Evolutionary conservation across 2,797 vertebrate species (phyloP).

Genomic region (Cephalopachus bancanus): DNA sequence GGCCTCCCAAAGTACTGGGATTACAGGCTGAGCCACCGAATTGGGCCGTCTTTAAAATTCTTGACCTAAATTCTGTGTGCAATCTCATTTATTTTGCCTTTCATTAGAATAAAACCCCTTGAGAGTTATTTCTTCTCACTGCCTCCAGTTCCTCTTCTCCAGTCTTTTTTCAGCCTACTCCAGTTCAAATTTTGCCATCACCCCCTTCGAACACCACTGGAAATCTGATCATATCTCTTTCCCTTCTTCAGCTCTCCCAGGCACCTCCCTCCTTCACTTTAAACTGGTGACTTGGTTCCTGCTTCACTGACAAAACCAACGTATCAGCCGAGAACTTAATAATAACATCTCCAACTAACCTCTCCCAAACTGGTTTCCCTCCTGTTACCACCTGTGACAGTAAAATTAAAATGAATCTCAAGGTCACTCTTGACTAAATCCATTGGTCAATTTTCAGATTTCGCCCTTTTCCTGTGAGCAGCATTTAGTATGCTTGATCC

Average conservation of each 20-base stretch:
- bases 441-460: not conserved
- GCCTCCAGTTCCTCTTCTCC: not conserved
- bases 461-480: not conserved
- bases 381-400: not conserved
- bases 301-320: not conserved
- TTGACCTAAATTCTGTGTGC: not conserved
- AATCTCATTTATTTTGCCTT: slow-evolving; percentile 17
- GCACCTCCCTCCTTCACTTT: not conserved
- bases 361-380: not conserved
- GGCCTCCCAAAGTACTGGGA: too few relatives aligned
- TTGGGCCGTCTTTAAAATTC: too few relatives aligned
- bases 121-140: not conserved
- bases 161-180: not conserved
- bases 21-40: too few relatives aligned
- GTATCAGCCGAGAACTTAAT: not conserved
- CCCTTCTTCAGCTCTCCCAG: not conserved
- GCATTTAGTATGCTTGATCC: not conserved
- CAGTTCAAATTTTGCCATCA: not conserved
- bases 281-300: not conserved
- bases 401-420: not conserved
- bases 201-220: not conserved
- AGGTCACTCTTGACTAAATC: not conserved
- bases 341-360: not conserved
- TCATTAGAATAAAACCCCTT: not conserved
- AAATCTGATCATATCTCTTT: not conserved